Conservation (phyloP, 1,140 invertebrate species). For the Ceratosolen solmsi region DNA sequence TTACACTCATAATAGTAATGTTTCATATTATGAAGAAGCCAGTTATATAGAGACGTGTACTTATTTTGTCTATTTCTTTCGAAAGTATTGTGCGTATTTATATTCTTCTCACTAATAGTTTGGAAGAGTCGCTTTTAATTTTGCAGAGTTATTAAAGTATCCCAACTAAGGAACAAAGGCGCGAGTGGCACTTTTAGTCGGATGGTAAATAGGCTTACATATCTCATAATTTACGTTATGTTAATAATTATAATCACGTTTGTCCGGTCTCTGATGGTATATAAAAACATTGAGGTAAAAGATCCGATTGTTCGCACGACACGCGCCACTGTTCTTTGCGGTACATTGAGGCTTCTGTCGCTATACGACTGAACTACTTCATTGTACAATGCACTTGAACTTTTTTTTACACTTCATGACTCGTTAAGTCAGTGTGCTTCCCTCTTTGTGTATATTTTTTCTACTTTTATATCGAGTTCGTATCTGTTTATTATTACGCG, state of each 20-base stretch:
- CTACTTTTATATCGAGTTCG: conserved; percentile 17
- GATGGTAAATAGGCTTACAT: conserved; percentile 36
- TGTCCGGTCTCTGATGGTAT: not conserved
- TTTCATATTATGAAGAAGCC: too few species aligned
- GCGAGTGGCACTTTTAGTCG: conserved; percentile 47
- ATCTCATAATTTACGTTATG: conserved; percentile 4
- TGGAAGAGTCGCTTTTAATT: conserved; percentile 55
- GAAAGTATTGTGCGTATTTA: conserved; percentile 34
- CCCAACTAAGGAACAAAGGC: conserved; percentile 53
- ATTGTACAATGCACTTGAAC: conserved; percentile 62
- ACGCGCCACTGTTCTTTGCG: conserved; percentile 59
- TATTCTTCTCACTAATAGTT: not conserved
- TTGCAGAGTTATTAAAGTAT: conserved; percentile 49
- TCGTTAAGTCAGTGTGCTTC: conserved; percentile 14
- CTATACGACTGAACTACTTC: conserved; percentile 62
- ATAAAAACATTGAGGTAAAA: conserved; percentile 22
- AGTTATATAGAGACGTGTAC: not conserved
- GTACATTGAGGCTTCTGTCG: conserved; percentile 60
- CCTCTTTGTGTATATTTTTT: not conserved
- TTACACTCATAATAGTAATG: not conserved
- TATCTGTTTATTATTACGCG: conserved; percentile 23
- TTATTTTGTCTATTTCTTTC: not conserved
- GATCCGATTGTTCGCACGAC: conserved; percentile 49
- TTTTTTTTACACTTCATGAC: conserved; percentile 43
- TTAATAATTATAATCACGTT: too few species aligned